Evolutionary conservation across 1,140 invertebrate genomes (phyloP).

Genomic region (Magallana ariakensis): DNA sequence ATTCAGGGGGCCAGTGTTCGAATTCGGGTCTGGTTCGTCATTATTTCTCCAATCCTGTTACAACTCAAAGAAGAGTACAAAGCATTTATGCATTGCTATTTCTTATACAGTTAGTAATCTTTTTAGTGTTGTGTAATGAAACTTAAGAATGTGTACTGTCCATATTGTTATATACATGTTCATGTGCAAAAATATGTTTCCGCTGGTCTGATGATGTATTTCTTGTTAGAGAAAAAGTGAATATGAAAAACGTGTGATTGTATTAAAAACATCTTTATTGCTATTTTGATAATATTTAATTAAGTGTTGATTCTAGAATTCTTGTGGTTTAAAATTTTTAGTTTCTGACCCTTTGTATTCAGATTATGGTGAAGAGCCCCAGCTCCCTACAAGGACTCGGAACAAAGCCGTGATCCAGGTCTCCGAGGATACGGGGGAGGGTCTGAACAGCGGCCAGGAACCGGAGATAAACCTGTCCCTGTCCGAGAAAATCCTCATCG

Average conservation of each 20-base stretch:
- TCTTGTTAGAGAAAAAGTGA: too few species aligned
- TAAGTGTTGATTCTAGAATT: too few species aligned
- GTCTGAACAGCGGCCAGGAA: conserved; percentile 65
- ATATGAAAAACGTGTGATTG: too few species aligned
- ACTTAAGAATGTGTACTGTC: neutral
- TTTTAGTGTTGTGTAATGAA: neutral
- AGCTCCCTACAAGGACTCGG: neutral
- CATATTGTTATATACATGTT: neutral
- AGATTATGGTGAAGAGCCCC: conserved; percentile 7
- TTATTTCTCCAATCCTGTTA: too few species aligned
- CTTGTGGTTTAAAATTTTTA: neutral
- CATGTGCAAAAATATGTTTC: neutral
- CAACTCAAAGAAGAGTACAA: too few species aligned
- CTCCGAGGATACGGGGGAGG: conserved; percentile 75
- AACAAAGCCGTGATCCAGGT: conserved; percentile 67
- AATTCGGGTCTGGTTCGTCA: too few species aligned
- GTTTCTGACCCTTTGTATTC: neutral
- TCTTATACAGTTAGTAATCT: neutral
- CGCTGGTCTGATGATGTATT: too few species aligned
- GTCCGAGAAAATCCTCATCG: conserved; percentile 82
- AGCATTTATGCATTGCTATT: too few species aligned
- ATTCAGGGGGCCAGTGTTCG: too few species aligned
- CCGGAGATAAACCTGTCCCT: conserved; percentile 74
- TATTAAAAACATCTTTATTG: too few species aligned
- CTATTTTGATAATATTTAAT: too few species aligned